Evolutionary conservation across 2,113 vertebrate species (phyloP), one percentile per base, ranked within the genome.

Genomic region (Brienomyrus brachyistius): DNA sequence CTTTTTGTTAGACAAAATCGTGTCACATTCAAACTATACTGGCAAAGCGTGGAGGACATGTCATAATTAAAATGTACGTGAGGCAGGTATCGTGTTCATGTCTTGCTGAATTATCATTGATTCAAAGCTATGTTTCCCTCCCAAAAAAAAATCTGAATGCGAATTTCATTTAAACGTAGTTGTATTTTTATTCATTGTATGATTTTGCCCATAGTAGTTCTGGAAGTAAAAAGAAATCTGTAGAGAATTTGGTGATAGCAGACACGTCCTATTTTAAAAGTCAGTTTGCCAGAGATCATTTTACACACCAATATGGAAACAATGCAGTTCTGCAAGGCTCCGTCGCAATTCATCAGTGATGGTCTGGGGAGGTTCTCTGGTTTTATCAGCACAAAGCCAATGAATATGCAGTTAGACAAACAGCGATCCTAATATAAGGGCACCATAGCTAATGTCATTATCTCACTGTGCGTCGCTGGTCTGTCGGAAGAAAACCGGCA

Each of bases 351-450:
- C 90, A 91, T 92, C 92, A 90, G 85, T 48, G 10, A n/a, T 80
- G n/a, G 90, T 91, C 91, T 89, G 21, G 50, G 88, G 90, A 90
- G 88, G 88, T 89, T 92, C 54, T 77, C 87, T 91, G 90, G 92
- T 94, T 91, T 94, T 90, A 93, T 94, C 94, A 93, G 91, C 66
- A 89, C 93, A 91, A 92, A 92, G 92, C 92, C 92, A 90, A 91
- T 94, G 92, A 95, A 93, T 92, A 91, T 92, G 91, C 90, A 92
- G 91, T 93, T 94, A 92, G 93, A 94, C 94, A 95, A 94, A 94
- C 92, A 94, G 88, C 83, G 90, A 56, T 92, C 92, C 87, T 92
- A 92, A 92, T 93, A 92, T 91, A 94, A 92, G 92, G 94, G 92
- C 92, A 92, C 92, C 91, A 85, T 94, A 91, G 90, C 92, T 94